Conservation (phyloP, 2,113 vertebrate genomes). For the Campylomormyrus numenius region DNA sequence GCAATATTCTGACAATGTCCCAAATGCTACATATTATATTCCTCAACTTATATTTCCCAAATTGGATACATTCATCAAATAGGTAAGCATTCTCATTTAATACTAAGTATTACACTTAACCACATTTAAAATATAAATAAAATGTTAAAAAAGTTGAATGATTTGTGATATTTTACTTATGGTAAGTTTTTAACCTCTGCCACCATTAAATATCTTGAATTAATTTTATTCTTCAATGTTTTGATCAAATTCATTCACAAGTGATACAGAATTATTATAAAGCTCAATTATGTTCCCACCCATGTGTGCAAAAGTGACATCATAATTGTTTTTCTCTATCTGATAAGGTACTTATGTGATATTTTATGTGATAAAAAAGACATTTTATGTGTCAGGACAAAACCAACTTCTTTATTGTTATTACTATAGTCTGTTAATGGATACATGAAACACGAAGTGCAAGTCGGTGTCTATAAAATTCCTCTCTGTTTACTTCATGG, state of each 20-base stretch:
- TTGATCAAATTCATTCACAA: slow-evolving; percentile 29
- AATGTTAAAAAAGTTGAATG: neutral
- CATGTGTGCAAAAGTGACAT: slow-evolving; percentile 55
- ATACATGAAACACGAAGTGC: slow-evolving; percentile 42
- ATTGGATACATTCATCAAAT: neutral
- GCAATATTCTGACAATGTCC: neutral
- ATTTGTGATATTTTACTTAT: neutral
- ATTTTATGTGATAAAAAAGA: slow-evolving; percentile 43
- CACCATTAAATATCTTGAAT: slow-evolving; percentile 33
- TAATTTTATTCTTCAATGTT: slow-evolving; percentile 39
- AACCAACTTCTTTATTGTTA: slow-evolving; percentile 62
- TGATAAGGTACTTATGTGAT: slow-evolving; percentile 59
- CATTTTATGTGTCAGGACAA: slow-evolving; percentile 57
- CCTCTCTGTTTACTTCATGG: neutral
- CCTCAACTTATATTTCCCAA: neutral
- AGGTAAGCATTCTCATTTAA: neutral
- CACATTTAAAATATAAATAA: neutral
- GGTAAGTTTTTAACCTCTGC: slow-evolving; percentile 25
- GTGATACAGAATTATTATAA: slow-evolving; percentile 38
- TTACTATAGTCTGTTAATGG: slow-evolving; percentile 57
- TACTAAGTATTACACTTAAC: neutral
- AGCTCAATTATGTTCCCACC: slow-evolving; percentile 43
- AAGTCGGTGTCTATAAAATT: neutral
- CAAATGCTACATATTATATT: neutral
- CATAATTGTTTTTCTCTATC: slow-evolving; percentile 70